Base-by-base conservation (phyloP, 2,888 invertebrate genomes). In the Dexiosoma caninum region DNA sequence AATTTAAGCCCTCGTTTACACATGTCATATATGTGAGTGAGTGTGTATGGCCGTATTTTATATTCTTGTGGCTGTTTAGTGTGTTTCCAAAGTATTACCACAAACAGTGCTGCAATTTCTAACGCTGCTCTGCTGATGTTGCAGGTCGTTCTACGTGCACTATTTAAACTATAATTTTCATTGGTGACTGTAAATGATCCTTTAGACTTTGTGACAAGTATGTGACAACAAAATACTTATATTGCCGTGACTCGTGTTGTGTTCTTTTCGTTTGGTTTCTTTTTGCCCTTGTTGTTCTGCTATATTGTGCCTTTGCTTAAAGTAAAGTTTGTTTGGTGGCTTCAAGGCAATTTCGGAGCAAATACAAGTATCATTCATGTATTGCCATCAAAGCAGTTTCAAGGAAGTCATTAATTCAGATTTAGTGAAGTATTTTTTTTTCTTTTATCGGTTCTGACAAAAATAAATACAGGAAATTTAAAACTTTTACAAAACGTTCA, bases 181-280 rank as follows among this genome's bases (percentile, higher is more conserved):
- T 57, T 76, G 71, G 66, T 80, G 67, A 53, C 76, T 71, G 80
- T 62, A 80, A 80, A 76, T 80, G 76, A 80, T 80, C 80, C 76
- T 76, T 67, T 76, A 67, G 62, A 76, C 62, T 80, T 67, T 62
- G 55, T 76, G 76, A 80, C 75, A 80, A 80, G 75, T 80, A 76
- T 80, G 75, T 80, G 80, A 76, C 76, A 80, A 80, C 76, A 71
- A 71, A 67, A 71, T 67, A 67, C 80, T 76, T 76, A 67, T 49
- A n/a, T 23, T 70, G 57, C 40, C 40, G 32, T 70, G 57, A 70
- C 64, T 57, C 21, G 32, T 71, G 30, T 14, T 59, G 37, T 14
- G 35, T 66, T n/a, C 8, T 40, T 64, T 42, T 60, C 42, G 14
- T 19, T n/a, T n/a, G n/a, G 2, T 21, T 46, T 59, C 21, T 62